Conservation (phyloP, 2,888 invertebrate genomes). For the Pseudanteris insignis region DNA sequence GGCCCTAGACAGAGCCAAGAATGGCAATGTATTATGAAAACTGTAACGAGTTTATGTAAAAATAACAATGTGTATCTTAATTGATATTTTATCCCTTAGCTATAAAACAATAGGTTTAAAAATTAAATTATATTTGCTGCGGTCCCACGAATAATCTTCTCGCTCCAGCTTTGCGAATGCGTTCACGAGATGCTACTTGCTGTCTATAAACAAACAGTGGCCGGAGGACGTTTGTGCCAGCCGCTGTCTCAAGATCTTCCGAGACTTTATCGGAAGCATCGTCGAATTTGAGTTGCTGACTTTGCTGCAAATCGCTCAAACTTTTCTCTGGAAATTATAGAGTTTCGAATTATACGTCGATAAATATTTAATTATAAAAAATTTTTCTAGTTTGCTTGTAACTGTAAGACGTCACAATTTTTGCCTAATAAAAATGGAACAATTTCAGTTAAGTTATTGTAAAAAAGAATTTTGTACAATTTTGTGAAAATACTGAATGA, state of each 20-base stretch:
- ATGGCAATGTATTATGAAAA: too few relatives aligned
- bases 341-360: not conserved
- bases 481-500: too few relatives aligned
- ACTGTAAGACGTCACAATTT: not conserved
- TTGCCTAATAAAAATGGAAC: too few relatives aligned
- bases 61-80: too few relatives aligned
- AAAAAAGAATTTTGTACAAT: too few relatives aligned
- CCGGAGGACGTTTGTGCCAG: conserved; percentile 60
- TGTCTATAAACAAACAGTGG: conserved; percentile 63
- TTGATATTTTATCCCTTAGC: not conserved
- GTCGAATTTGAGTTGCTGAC: conserved; percentile 7
- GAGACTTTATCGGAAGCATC: conserved; percentile 18
- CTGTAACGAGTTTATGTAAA: too few relatives aligned
- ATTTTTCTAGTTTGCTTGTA: not conserved
- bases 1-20: too few relatives aligned
- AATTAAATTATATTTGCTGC: conserved; percentile 9
- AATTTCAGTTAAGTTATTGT: too few relatives aligned
- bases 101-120: too few relatives aligned
- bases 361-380: not conserved
- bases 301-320: not conserved
- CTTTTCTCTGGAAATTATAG: not conserved
- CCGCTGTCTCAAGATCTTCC: conserved; percentile 59
- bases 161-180: conserved; percentile 51
- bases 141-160: conserved; percentile 17
- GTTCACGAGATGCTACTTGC: conserved; percentile 61